Conservation (phyloP, 1,140 invertebrate species). For the Zaprionus gabonicus region DNA sequence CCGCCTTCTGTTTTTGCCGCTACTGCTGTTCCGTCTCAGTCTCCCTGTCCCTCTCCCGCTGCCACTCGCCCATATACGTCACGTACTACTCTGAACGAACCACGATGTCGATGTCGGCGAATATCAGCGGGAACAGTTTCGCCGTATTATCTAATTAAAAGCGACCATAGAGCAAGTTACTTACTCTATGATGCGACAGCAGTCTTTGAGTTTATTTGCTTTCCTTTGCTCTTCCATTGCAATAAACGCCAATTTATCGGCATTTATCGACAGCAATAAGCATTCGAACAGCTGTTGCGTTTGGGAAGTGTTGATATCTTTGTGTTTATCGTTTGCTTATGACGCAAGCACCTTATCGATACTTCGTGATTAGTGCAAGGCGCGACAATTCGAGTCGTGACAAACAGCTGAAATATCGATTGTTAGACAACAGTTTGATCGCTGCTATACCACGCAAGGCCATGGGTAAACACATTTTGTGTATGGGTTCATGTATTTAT, state of each 20-base stretch:
- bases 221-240: conserved; percentile 1
- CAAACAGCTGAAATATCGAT: no score
- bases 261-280: background rate
- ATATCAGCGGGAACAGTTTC: conserved; percentile 38
- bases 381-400: no score
- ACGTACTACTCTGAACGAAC: conserved; percentile 19
- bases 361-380: no score
- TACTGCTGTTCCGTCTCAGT: background rate
- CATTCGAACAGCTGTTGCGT: background rate
- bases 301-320: background rate
- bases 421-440: no score
- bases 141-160: conserved; percentile 29
- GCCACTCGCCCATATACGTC: conserved; percentile 27
- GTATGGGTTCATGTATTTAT: no score
- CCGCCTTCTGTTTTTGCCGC: conserved; percentile 6
- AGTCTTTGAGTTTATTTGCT: conserved; percentile 2
- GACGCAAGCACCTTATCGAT: no score
- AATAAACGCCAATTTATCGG: background rate
- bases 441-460: no score
- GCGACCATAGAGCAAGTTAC: conserved; percentile 29
- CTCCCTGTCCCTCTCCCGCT: conserved; percentile 16
- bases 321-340: background rate
- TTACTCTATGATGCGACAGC: conserved; percentile 25
- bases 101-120: conserved; percentile 32
- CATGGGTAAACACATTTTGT: no score